These are phyloP conservation scores for Dipodomys stephensi DNA, from an alignment of 2,113 vertebrate genomes.

Conservation along the genomic window DNA sequence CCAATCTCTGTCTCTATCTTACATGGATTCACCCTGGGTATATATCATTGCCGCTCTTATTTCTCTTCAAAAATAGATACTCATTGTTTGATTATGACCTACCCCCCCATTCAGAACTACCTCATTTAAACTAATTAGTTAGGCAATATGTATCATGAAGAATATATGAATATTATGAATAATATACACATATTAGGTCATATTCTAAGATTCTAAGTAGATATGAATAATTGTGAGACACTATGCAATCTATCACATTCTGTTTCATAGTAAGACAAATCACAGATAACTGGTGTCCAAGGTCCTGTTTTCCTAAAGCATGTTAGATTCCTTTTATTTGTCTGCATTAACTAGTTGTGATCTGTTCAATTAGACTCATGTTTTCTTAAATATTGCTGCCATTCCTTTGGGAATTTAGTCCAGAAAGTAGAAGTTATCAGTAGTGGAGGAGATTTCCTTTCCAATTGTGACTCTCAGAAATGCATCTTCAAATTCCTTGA, in stretches of 20 bases:
- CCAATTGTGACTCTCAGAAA: not conserved
- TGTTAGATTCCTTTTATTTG: not conserved
- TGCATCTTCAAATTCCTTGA: not conserved
- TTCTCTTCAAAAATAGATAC: not conserved
- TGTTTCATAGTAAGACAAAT: not conserved
- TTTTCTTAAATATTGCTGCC: not conserved
- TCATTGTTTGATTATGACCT: not conserved
- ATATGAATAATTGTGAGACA: not conserved
- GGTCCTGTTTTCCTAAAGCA: not conserved
- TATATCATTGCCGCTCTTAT: not conserved
- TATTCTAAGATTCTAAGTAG: not conserved
- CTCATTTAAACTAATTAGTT: not conserved
- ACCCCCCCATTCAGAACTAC: not conserved
- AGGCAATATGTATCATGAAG: not conserved
- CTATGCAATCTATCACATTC: not conserved
- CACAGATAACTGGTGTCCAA: not conserved
- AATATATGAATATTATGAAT: too few relatives aligned
- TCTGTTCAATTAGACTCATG: not conserved
- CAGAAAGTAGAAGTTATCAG: not conserved
- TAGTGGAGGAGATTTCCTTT: not conserved
- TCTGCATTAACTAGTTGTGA: not conserved
- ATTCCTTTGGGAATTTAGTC: not conserved
- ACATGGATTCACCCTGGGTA: not conserved
- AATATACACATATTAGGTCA: not conserved
- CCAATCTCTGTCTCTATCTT: not conserved